A percentile compares a stretch with the other conserved stretches of the same genome.
Conservation (phyloP, 2,888 invertebrate genomes). For the Rhodophaea formosa region DNA sequence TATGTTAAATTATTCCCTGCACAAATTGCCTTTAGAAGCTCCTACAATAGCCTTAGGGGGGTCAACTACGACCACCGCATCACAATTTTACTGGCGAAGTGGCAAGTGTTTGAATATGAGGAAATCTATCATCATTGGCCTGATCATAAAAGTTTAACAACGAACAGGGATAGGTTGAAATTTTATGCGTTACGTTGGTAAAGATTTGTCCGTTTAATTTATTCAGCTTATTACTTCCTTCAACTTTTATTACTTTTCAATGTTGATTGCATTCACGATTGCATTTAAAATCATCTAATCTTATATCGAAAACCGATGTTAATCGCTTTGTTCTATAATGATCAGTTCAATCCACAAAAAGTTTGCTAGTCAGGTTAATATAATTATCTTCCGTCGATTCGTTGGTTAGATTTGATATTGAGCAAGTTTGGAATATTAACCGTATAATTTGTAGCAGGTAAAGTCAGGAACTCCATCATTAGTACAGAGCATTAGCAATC, state of each 20-base stretch:
- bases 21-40: slow-evolving; percentile 63
- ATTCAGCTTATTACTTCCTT: no score
- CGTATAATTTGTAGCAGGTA: slow-evolving; percentile 9
- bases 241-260: no score
- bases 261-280: no score
- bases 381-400: background rate
- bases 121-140: background rate
- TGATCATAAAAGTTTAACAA: no score
- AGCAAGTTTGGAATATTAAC: background rate
- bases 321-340: no score
- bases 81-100: slow-evolving; percentile 29
- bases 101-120: background rate
- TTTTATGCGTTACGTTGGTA: no score
- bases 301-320: no score
- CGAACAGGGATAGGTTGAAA: no score
- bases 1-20: slow-evolving; percentile 58
- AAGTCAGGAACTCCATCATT: slow-evolving; percentile 2
- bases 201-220: no score
- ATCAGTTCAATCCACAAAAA: background rate
- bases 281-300: no score
- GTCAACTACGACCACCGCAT: slow-evolving; percentile 47
- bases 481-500: slow-evolving; percentile 2
- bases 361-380: background rate
- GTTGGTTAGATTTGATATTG: background rate
- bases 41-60: slow-evolving; percentile 47